These are phyloP conservation scores for Pipistrellus pygmaeus DNA, from an alignment of 2,797 vertebrate species.

Conservation along the genomic window DNA sequence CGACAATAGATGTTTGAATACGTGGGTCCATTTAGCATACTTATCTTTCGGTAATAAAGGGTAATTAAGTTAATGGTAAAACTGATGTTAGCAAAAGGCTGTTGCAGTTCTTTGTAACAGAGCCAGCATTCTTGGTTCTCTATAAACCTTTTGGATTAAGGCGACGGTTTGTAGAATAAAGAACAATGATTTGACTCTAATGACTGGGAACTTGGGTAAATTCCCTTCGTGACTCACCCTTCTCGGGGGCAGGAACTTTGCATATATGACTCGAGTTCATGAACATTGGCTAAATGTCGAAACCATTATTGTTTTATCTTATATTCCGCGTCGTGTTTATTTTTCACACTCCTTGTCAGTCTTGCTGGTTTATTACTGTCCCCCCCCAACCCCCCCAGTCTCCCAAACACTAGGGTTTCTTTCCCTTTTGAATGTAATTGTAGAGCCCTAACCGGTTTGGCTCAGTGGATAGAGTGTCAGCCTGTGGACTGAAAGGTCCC, in stretches of 20 bases:
- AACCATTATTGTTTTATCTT: neutral
- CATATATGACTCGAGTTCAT: neutral
- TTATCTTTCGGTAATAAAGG: conserved; percentile 79
- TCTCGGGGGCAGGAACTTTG: conserved; percentile 3
- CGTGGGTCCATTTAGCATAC: conserved; percentile 68
- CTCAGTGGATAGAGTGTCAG: no score
- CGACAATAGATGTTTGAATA: conserved; percentile 76
- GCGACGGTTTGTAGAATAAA: conserved; percentile 69
- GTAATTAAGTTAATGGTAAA: conserved; percentile 80
- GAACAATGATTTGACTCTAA: conserved; percentile 67
- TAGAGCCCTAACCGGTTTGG: no score
- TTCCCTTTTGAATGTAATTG: neutral
- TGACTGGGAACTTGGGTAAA: neutral
- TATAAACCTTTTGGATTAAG: conserved; percentile 69
- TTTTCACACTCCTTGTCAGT: conserved; percentile 34
- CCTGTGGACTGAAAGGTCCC: no score
- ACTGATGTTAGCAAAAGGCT: conserved; percentile 68
- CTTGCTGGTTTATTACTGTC: neutral
- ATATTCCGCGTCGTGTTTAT: neutral
- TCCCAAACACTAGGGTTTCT: conserved; percentile 20
- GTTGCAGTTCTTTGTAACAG: conserved; percentile 63
- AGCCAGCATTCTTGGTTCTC: conserved; percentile 67
- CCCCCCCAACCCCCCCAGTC: no score
- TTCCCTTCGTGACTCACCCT: neutral
- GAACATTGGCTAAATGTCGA: neutral